Base-by-base conservation (phyloP, 2,888 invertebrate genomes). In the Beris morrisii region DNA sequence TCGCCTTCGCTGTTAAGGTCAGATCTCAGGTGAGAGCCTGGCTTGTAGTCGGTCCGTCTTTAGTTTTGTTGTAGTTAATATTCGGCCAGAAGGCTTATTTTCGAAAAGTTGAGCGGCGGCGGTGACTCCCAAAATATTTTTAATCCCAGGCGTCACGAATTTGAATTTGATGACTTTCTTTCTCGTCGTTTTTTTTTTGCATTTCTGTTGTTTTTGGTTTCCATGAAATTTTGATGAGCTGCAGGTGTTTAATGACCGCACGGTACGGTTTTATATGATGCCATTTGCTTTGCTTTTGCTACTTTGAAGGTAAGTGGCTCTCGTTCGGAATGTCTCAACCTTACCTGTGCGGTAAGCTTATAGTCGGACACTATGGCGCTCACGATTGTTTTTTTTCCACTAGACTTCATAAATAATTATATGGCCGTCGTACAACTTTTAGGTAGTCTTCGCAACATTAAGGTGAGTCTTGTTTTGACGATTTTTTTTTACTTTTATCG, bases 151-250 rank as follows among this genome's bases (percentile, higher is more conserved):
- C 48, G 58, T 59, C 57, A 58, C 57, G 45, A 58, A 31, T 46
- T 58, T 13, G 45, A 13, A 44, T 32, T 31, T 31, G 46, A 32
- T 55, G 53, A 64, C 56, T 64, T 38, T 48, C 57, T 52, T 65
- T 48, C 46, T 32, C 55, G 50, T 65, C 48, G 6, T 50, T 52
- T 12, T 52, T 50, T 32, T 48, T 61, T 65, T 52, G 58, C 67
- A 53, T 65, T 67, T 67, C 59, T 64, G 64, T 68, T 65, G 52
- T 65, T 61, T 57, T 65, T 57, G 50, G 68, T 66, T 66, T 68
- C 59, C 68, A 65, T 64, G 68, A 66, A 68, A 68, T 68, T 68
- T 68, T 68, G 66, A 68, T 66, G 65, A 66, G 66, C 64, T 68
- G 68, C 68, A 68, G 68, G 68, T 68, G 68, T 68, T 68, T 68